These are phyloP conservation scores for Rhingia rostrata DNA, from an alignment of 2,888 invertebrate genomes.

Conservation along the genomic window DNA sequence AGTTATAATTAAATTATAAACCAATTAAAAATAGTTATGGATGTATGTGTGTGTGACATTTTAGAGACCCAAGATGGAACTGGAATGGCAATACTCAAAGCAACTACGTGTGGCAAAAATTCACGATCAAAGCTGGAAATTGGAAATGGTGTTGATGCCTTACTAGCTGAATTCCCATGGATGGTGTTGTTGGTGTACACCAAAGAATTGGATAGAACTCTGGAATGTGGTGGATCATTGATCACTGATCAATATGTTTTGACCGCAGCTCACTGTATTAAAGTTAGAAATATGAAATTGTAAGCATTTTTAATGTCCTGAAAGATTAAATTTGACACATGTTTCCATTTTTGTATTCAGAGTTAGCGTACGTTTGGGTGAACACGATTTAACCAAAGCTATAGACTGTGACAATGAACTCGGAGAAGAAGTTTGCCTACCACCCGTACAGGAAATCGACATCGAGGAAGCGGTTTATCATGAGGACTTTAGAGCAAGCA, in stretches of 20 bases:
- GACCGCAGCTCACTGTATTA: slow-evolving; percentile 77
- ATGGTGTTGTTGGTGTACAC: slow-evolving; percentile 87
- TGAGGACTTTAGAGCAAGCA: slow-evolving; percentile 82
- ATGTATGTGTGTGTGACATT: too few relatives aligned
- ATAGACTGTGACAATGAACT: slow-evolving; percentile 79
- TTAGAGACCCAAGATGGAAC: too few relatives aligned
- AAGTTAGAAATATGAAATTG: slow-evolving; percentile 44
- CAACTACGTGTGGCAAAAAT: slow-evolving; percentile 83
- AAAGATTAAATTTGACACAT: not conserved
- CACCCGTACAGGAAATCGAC: slow-evolving; percentile 81
- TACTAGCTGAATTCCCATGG: slow-evolving; percentile 88
- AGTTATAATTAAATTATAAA: too few relatives aligned
- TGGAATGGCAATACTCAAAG: slow-evolving; percentile 60
- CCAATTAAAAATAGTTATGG: too few relatives aligned
- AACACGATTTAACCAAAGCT: slow-evolving; percentile 79
- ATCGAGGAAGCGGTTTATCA: slow-evolving; percentile 83
- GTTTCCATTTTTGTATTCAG: slow-evolving; percentile 71
- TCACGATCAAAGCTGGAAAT: slow-evolving; percentile 84
- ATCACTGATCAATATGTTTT: slow-evolving; percentile 76
- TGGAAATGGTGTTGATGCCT: slow-evolving; percentile 85
- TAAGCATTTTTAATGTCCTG: slow-evolving; percentile 34
- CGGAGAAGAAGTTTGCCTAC: slow-evolving; percentile 79
- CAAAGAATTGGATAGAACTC: slow-evolving; percentile 66
- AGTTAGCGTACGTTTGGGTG: slow-evolving; percentile 82
- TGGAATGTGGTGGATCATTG: slow-evolving; percentile 79